phyloP scores from a whole-genome alignment of 1,140 invertebrate species.

The Agrilus planipennis region DNA sequence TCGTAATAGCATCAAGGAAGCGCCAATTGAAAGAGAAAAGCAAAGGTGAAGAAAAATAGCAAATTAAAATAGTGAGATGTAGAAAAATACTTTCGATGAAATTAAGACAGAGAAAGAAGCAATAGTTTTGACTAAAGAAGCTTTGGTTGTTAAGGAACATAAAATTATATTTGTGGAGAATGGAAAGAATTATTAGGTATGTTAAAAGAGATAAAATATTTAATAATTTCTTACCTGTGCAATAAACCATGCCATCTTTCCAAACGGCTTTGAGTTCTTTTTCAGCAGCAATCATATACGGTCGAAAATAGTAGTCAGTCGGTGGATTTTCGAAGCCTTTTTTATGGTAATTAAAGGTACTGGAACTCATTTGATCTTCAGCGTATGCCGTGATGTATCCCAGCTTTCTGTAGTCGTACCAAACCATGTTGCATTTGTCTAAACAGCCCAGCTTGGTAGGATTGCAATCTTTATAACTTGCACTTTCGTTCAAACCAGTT shows the following conservation, averaged over 20 bases:
- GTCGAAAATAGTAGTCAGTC: conserved; percentile 61
- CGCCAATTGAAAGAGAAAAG: too few species aligned
- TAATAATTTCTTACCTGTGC: too few species aligned
- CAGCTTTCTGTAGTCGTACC: conserved; percentile 44
- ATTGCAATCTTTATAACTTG: conserved; percentile 40
- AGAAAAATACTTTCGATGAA: too few species aligned
- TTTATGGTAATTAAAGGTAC: conserved; percentile 53
- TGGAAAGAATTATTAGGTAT: too few species aligned
- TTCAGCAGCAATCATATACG: conserved; percentile 50
- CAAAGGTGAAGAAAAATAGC: too few species aligned
- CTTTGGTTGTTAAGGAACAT: too few species aligned
- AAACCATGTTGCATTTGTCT: conserved; percentile 49
- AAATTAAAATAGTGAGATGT: too few species aligned
- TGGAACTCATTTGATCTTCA: conserved; percentile 47
- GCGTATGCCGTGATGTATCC: conserved; percentile 52
- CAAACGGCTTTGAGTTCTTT: conserved; percentile 33
- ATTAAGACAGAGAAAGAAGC: too few species aligned
- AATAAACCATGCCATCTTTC: conserved; percentile 34
- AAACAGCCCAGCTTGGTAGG: conserved; percentile 37
- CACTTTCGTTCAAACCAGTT: conserved; percentile 46
- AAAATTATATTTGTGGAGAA: too few species aligned
- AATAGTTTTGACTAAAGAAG: too few species aligned
- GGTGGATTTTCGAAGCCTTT: conserved; percentile 52
- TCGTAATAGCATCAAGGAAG: too few species aligned
- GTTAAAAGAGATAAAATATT: too few species aligned